These are phyloP conservation scores for Pterobdella sp. DNA, from an alignment of 2,888 invertebrate species.

Conservation along the genomic window DNA sequence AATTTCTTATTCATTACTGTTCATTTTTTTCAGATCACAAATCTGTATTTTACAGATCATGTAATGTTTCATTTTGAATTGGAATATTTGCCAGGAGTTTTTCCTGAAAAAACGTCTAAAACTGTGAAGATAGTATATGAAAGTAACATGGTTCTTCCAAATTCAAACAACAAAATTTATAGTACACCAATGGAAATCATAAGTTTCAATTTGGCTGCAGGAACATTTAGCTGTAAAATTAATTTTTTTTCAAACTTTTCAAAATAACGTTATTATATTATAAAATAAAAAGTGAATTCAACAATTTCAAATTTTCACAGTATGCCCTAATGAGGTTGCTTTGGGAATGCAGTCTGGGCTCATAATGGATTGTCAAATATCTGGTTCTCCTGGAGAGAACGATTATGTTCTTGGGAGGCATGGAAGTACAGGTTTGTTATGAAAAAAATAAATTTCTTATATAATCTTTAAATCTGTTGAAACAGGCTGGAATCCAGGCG, in stretches of 20 bases:
- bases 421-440: neutral
- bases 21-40: constrained; percentile 12
- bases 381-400: constrained; percentile 35
- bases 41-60: constrained; percentile 31
- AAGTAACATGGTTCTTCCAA: neutral
- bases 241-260: neutral
- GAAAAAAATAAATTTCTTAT: neutral
- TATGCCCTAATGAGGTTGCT: constrained; percentile 2
- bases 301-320: neutral
- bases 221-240: constrained; percentile 2
- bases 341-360: constrained; percentile 9
- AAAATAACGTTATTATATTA: neutral
- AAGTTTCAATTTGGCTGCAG: constrained; percentile 12
- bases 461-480: neutral
- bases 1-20: neutral
- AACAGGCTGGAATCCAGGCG: constrained; percentile 40
- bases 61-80: constrained; percentile 9
- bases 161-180: neutral
- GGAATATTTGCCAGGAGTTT: neutral
- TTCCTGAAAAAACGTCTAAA: neutral
- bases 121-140: constrained; percentile 21
- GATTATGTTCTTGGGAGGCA: constrained; percentile 13
- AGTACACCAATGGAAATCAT: constrained; percentile 7
- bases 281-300: neutral
- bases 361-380: constrained; percentile 24